phyloP scores from a whole-genome alignment of 2,888 invertebrate species.

The Morpho achilles region DNA sequence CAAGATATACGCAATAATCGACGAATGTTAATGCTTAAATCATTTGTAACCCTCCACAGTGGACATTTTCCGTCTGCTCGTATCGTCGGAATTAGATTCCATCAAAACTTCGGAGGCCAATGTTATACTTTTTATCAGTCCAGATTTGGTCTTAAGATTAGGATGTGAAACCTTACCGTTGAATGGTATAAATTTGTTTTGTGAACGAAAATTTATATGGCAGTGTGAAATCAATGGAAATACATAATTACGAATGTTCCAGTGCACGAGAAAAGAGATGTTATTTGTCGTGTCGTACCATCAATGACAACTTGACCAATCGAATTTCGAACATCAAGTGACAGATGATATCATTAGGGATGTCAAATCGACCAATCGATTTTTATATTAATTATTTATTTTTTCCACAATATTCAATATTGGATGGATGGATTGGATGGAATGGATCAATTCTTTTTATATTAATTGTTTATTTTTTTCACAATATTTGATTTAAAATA shows the following conservation, averaged over 20 bases:
- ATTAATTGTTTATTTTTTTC: no score
- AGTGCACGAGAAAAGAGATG: slow-evolving; percentile 49
- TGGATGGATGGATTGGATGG: no score
- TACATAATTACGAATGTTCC: slow-evolving; percentile 41
- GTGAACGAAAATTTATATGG: slow-evolving; percentile 17
- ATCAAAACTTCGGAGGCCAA: slow-evolving; percentile 61
- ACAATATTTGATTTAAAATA: no score
- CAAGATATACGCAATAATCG: slow-evolving; percentile 13
- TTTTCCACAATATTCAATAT: no score
- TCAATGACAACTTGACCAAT: slow-evolving; percentile 42
- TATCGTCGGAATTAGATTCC: slow-evolving; percentile 60
- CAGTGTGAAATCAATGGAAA: slow-evolving; percentile 19
- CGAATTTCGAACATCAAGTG: slow-evolving; percentile 46
- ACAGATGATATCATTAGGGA: slow-evolving; percentile 29
- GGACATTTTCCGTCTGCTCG: slow-evolving; percentile 60
- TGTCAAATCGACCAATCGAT: no score
- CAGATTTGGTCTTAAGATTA: slow-evolving; percentile 17
- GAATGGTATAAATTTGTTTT: slow-evolving; percentile 9
- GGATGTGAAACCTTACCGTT: slow-evolving; percentile 7
- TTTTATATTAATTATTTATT: no score
- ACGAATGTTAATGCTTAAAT: slow-evolving; percentile 31
- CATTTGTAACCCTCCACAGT: slow-evolving; percentile 71
- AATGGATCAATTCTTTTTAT: no score
- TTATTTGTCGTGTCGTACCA: slow-evolving; percentile 43
- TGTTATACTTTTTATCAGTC: slow-evolving; percentile 42